Evolutionary conservation across 2,113 vertebrate species (phyloP).

Genomic region (Sylvietta virens): DNA sequence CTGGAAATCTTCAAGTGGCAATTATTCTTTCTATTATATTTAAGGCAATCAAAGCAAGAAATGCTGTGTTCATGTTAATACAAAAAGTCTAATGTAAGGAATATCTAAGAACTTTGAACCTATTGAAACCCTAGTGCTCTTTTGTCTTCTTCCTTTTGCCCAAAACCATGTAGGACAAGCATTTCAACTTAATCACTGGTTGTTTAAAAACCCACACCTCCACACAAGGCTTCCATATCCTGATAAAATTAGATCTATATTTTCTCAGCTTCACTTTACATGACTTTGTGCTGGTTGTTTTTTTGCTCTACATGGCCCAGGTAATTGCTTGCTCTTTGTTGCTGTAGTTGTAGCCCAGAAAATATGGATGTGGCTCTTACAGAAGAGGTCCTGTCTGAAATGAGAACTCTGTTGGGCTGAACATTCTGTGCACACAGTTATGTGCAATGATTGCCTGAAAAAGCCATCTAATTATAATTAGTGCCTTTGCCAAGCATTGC

Average conservation of each 20-base stretch:
- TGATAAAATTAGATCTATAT: background rate
- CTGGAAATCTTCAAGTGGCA: background rate
- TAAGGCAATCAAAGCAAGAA: background rate
- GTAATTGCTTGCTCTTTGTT: background rate
- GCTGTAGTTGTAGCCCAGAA: background rate
- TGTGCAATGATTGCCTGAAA: background rate
- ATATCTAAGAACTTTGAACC: background rate
- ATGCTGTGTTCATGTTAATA: background rate
- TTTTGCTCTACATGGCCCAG: accelerated
- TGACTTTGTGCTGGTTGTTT: background rate
- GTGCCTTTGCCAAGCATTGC: background rate
- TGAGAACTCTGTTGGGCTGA: background rate
- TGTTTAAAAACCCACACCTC: background rate
- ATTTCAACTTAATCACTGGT: background rate
- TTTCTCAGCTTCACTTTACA: background rate
- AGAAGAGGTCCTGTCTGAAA: background rate
- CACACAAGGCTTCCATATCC: background rate
- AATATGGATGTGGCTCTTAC: background rate
- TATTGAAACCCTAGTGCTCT: background rate
- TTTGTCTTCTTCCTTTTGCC: background rate
- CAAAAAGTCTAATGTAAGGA: background rate
- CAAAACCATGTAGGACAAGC: background rate
- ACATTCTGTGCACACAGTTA: background rate
- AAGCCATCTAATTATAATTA: background rate
- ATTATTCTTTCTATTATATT: conserved; percentile 13